Percentiles rank a stretch among this genome's conserved stretches.
These are phyloP conservation scores for Schizothorax lantsangensis DNA, from an alignment of 2,797 vertebrate genomes.

Conservation along the genomic window DNA sequence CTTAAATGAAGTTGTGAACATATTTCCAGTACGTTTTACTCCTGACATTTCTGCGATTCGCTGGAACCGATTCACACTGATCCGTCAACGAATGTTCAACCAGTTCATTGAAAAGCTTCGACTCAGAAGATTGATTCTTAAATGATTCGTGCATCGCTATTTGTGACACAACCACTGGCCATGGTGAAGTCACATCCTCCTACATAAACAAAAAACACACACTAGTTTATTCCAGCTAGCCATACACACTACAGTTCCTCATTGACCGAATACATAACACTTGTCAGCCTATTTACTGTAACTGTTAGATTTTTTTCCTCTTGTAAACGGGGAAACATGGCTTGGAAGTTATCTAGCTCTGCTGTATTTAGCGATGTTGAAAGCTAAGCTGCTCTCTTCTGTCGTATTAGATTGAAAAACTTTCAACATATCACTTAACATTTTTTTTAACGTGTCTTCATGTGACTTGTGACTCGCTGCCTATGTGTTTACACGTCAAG, in stretches of 20 bases:
- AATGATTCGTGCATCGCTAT: not conserved
- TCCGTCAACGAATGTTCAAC: not conserved
- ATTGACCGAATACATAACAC: not conserved
- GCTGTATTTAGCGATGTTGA: slow-evolving; percentile 14
- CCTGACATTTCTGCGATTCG: no score
- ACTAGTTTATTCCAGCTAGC: not conserved
- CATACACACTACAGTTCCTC: not conserved
- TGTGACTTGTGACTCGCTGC: not conserved
- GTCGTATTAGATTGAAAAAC: not conserved
- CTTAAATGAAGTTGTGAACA: not conserved
- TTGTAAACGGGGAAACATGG: not conserved
- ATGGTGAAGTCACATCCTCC: slow-evolving; percentile 34
- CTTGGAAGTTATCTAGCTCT: not conserved
- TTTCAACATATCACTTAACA: not conserved
- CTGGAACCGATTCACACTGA: not conserved
- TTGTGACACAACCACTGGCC: not conserved
- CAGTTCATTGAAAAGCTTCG: not conserved
- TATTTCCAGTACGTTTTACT: not conserved
- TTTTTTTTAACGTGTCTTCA: not conserved
- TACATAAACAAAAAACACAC: slow-evolving; percentile 32
- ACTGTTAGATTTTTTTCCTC: not conserved
- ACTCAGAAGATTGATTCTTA: not conserved
- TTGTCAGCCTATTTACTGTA: not conserved
- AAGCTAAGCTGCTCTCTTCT: not conserved
- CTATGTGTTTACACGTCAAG: not conserved